These are phyloP conservation scores for Corbicula japonica DNA, from an alignment of 2,888 invertebrate genomes.

Conservation along the genomic window DNA sequence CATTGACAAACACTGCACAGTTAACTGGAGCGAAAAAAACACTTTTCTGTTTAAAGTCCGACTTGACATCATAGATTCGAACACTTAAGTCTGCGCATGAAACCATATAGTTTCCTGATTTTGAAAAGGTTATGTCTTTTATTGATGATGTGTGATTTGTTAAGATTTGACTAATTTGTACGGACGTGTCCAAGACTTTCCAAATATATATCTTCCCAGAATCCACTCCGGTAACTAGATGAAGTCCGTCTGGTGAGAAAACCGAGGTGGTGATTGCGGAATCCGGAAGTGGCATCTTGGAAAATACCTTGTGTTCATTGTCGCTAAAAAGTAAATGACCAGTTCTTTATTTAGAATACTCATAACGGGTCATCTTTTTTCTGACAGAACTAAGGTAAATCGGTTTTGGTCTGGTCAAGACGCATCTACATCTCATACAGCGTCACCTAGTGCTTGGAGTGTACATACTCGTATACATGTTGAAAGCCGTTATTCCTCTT, in stretches of 20 bases:
- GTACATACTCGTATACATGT: too few relatives aligned
- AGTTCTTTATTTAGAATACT: too few relatives aligned
- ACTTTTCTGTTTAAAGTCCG: constrained; percentile 17
- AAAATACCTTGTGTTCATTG: constrained; percentile 3
- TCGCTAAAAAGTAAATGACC: constrained; percentile 28
- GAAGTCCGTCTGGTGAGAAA: constrained; percentile 36
- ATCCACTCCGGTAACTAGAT: constrained; percentile 23
- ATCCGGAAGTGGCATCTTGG: constrained; percentile 28
- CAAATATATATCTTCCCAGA: constrained; percentile 40
- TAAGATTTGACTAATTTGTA: neutral
- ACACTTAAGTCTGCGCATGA: constrained; percentile 38
- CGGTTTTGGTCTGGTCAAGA: too few relatives aligned
- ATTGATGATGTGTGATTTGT: constrained; percentile 39
- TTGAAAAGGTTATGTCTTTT: constrained; percentile 42
- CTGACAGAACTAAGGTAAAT: too few relatives aligned
- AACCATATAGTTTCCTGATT: constrained; percentile 32
- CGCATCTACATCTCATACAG: too few relatives aligned
- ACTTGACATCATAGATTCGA: constrained; percentile 35
- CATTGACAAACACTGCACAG: constrained; percentile 24
- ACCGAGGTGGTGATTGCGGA: constrained; percentile 6
- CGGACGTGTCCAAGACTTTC: constrained; percentile 33
- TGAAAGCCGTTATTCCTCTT: too few relatives aligned
- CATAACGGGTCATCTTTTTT: too few relatives aligned
- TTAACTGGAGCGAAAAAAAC: constrained; percentile 37
- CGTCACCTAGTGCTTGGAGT: too few relatives aligned